Percentiles rank a stretch among this genome's conserved stretches.
Conservation (phyloP, 2,113 vertebrate genomes). For the Gadus macrocephalus region DNA sequence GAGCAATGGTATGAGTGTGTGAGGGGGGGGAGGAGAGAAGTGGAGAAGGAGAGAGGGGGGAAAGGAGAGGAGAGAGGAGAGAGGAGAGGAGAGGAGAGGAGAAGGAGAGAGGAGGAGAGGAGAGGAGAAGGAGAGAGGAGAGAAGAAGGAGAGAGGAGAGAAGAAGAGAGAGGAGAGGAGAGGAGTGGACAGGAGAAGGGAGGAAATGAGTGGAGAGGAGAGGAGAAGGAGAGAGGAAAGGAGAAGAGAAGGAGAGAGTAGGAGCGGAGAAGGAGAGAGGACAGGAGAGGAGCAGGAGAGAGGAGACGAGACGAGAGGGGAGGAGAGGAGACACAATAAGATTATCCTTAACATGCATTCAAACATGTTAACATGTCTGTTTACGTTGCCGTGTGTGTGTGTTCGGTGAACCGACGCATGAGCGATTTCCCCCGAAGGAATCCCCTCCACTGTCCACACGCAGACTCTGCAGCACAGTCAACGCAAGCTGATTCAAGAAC, state of each 20-base stretch:
- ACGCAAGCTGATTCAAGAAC: not conserved
- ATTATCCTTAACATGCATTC: not conserved
- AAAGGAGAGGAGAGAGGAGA: not conserved
- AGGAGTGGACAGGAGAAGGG: not conserved
- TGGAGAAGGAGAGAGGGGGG: no score
- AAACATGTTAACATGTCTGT: not conserved
- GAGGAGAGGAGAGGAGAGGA: no score
- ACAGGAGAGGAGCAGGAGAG: not conserved
- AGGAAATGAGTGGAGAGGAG: not conserved
- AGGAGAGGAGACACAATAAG: not conserved
- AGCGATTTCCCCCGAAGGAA: not conserved
- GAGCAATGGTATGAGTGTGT: not conserved
- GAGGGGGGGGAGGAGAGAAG: not conserved
- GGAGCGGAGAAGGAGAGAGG: not conserved
- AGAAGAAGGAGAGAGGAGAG: not conserved
- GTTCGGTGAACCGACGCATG: constrained; percentile 7
- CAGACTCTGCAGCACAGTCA: not conserved
- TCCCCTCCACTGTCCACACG: not conserved
- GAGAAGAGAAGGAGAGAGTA: no score
- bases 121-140: not conserved
- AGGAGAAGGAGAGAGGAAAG: not conserved
- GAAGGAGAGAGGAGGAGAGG: not conserved
- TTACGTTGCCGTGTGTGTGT: not conserved
- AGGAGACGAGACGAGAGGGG: not conserved
- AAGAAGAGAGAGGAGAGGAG: not conserved